A percentile compares a stretch with the other conserved stretches of the same genome.
phyloP scores from a whole-genome alignment of 2,797 vertebrate species.

The Sciurus vulgaris region DNA sequence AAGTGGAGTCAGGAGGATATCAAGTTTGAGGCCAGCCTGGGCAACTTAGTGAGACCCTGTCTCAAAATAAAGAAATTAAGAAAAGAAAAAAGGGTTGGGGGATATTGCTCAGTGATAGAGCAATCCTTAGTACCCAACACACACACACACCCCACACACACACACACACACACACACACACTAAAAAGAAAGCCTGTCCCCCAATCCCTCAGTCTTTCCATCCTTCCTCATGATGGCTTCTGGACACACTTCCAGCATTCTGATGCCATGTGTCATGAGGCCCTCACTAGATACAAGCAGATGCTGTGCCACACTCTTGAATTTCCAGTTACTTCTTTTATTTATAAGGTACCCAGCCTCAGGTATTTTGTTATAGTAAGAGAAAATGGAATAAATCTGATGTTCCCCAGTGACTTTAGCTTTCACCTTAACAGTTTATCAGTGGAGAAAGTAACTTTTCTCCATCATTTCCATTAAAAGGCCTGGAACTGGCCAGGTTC shows the following conservation, averaged over 20 bases:
- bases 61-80: no score
- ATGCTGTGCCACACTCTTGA: neutral
- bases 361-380: neutral
- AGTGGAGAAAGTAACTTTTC: conserved; percentile 1
- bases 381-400: neutral
- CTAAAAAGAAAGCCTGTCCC: neutral
- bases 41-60: no score
- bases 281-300: neutral
- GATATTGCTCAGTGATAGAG: no score
- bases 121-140: no score
- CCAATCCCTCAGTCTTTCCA: neutral
- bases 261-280: neutral
- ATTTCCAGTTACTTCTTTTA: neutral
- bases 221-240: neutral
- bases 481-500: neutral
- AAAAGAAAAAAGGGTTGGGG: no score
- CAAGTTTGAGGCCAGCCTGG: no score
- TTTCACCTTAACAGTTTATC: neutral
- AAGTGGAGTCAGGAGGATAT: no score
- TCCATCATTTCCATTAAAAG: neutral
- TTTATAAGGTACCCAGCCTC: neutral
- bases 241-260: neutral
- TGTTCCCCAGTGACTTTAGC: neutral
- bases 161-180: no score
- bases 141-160: no score